These are phyloP conservation scores for Euglossa dilemma DNA, from an alignment of 1,140 invertebrate species.

Conservation along the genomic window DNA sequence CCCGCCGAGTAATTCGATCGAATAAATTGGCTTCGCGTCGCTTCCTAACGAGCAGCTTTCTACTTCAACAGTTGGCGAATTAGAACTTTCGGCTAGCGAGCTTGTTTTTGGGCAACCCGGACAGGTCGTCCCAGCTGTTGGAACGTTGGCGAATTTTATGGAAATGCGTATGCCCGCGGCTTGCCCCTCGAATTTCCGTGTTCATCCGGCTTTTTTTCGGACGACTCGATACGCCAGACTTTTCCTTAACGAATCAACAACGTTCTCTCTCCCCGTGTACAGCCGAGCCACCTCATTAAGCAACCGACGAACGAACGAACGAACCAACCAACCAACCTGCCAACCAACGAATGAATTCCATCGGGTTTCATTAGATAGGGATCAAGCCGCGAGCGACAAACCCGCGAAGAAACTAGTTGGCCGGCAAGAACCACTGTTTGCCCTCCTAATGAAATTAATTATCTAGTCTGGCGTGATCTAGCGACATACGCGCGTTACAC, in stretches of 20 bases:
- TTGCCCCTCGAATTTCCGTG: background rate
- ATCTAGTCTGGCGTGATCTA: conserved; percentile 36
- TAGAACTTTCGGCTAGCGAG: conserved; percentile 12
- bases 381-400: conserved; percentile 33
- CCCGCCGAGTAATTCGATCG: conserved; percentile 41
- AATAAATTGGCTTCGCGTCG: conserved; percentile 40
- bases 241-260: background rate
- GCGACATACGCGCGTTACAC: conserved; percentile 25
- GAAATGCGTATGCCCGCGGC: background rate
- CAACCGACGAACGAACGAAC: background rate
- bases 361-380: conserved; percentile 36
- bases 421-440: conserved; percentile 42
- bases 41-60: conserved; percentile 42
- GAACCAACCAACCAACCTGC: no score
- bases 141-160: background rate
- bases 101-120: conserved; percentile 1
- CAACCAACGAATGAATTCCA: conserved; percentile 18
- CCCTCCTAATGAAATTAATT: conserved; percentile 61
- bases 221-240: background rate
- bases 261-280: background rate
- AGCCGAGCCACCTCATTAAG: conserved; percentile 1
- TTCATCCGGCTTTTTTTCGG: background rate
- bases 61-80: conserved; percentile 15
- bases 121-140: conserved; percentile 5
- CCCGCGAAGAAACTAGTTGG: background rate